Percentiles rank a stretch among this genome's conserved stretches.
These are phyloP conservation scores for Junonia oenone DNA, from an alignment of 2,888 invertebrate genomes.

Conservation along the genomic window DNA sequence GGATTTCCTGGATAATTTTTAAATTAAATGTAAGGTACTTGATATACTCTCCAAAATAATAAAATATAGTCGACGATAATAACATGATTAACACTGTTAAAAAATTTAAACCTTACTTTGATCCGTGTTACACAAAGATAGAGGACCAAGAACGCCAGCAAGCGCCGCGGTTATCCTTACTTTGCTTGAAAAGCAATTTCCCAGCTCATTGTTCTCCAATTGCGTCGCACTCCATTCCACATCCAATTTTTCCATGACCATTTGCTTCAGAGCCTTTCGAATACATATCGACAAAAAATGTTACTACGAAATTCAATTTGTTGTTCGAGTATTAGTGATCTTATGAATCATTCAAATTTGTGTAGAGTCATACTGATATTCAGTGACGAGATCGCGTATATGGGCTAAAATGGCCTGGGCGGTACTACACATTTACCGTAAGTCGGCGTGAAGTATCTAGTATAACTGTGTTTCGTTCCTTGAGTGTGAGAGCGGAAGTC, in stretches of 20 bases:
- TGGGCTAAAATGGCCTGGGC: too few relatives aligned
- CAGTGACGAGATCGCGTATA: too few relatives aligned
- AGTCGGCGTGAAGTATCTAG: too few relatives aligned
- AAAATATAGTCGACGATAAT: too few relatives aligned
- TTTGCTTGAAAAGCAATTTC: constrained; percentile 58
- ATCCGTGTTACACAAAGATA: background rate
- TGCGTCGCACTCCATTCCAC: constrained; percentile 44
- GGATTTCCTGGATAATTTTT: too few relatives aligned
- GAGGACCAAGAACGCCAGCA: background rate
- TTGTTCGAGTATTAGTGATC: background rate
- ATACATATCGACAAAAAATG: constrained; percentile 47
- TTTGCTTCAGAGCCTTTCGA: constrained; percentile 43
- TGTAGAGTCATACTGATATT: background rate
- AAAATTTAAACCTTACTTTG: too few relatives aligned
- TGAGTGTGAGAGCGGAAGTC: too few relatives aligned
- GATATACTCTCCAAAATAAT: too few relatives aligned
- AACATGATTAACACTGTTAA: too few relatives aligned
- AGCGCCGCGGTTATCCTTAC: constrained; percentile 27
- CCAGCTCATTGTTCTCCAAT: constrained; percentile 67
- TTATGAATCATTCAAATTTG: background rate
- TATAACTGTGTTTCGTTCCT: too few relatives aligned
- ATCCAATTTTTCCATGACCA: constrained; percentile 42
- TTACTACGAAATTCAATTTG: constrained; percentile 18
- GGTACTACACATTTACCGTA: too few relatives aligned
- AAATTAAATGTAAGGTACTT: too few relatives aligned